Base-by-base conservation (phyloP, 2,888 invertebrate genomes). In the Agriopis marginaria region DNA sequence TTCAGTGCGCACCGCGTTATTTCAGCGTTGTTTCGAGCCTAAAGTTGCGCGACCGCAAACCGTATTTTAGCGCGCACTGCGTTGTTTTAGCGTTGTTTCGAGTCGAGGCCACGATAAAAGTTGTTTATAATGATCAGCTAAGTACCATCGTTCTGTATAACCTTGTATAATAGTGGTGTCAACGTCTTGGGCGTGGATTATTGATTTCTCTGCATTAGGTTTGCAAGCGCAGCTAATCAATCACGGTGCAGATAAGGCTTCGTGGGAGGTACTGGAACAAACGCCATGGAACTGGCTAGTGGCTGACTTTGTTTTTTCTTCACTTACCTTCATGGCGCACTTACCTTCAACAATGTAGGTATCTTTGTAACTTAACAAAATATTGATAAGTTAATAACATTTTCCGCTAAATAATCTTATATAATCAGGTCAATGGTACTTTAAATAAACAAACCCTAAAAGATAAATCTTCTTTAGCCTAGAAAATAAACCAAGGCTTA, bases 121-220 rank as follows among this genome's bases (percentile, higher is more conserved):
- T 32, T n/a, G n/a, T 50, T n/a, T n/a, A 14, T 7, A 47, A 45
- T 45, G 8, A 45, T 45, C 11, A 45, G 45, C 45, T 45, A 45
- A 10, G 10, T 45, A 11, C 6, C 5, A 12, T 7, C n/a, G n/a
- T 47, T n/a, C 47, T 12, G 12, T n/a, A 12, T 47, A 47, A 47
- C 45, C 55, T 42, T 61, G 40, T 42, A 64, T 58, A 58, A 54
- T 54, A 60, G 60, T 45, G 44, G 51, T 62, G 62, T 58, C 50
- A 58, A 62, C 62, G 56, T 49, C n/a, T 62, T 58, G 49, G 56
- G 51, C 50, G 58, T 70, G 66, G 71, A 73, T 76, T 76, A 76
- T 74, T 71, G 74, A 76, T 76, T 71, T 72, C 71, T 62, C 73
- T 66, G 70, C 73, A 74, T 74, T 74, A 67, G 66, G 73, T 69